Base-by-base conservation (phyloP, 2,113 vertebrate species). In the Notothenia rossii region DNA sequence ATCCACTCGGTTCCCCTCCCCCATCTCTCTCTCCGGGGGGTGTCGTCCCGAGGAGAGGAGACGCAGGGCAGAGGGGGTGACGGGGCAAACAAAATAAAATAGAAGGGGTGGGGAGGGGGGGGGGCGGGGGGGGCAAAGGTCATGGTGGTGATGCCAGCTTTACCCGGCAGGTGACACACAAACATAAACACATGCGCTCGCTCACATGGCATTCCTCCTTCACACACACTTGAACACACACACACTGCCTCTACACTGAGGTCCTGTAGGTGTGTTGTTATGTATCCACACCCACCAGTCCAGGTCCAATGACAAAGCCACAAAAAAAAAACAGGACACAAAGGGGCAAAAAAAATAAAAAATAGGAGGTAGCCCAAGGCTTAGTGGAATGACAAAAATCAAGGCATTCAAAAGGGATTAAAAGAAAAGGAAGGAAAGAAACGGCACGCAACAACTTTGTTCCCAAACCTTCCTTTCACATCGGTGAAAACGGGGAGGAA, bases 291-390 rank as follows among this genome's bases (percentile, higher is more conserved):
- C 82, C 81, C 92, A 91, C 89, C 88, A 88, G 89, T 77, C 85
- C 73, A 67, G 87, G 64, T 91, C 94, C 93, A 83, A 91, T 85
- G 36, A 86, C 87, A 93, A 83, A 87, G 84, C 82, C 48, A 73
- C 75, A n/a, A 81, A 86, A 89, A 82, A 76, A 81, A 86, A 89
- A 82, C 75, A 81, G 78, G 84, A 89, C 90, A 87, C 70, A 66
- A 72, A 72, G 20, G 81, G 85, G 77, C 10, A 22, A 68, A 68
- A 58, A 71, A 36, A 59, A 58, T 15, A 54, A 70, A 68, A 54
- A 86, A 75, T 72, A 91, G 90, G 96, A 97, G 96, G 96, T 97
- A 97, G 96, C 97, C 96, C 61, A 93, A 95, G 96, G 96, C 96
- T 97, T 94, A 95, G 96, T 96, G 96, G 96, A 97, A 97, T 96